Conservation (phyloP, 2,888 invertebrate genomes). For the Hypomecis punctinalis region DNA sequence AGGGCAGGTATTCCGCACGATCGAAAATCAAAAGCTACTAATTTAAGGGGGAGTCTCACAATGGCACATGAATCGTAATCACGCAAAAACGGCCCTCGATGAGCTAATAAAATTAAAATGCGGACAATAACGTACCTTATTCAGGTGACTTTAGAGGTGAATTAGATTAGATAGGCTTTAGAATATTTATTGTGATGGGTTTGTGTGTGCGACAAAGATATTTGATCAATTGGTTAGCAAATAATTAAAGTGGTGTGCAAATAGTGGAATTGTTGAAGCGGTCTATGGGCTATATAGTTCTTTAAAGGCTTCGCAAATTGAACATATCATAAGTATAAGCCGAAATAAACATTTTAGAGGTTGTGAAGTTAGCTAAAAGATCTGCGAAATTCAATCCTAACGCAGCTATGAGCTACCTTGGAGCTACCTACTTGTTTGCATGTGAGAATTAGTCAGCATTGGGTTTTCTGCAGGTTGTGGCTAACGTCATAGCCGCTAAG, state of each 20-base stretch:
- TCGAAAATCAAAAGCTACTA: constrained; percentile 68
- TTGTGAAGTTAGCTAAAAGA: too few species aligned
- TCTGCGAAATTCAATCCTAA: too few species aligned
- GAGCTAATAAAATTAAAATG: constrained; percentile 21
- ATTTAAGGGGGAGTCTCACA: constrained; percentile 51
- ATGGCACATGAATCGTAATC: constrained; percentile 51
- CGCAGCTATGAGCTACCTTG: too few species aligned
- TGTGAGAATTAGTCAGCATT: too few species aligned
- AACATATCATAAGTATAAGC: too few species aligned
- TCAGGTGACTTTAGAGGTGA: not conserved
- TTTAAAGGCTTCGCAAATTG: too few species aligned
- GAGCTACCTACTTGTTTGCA: too few species aligned
- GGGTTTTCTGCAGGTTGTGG: too few species aligned
- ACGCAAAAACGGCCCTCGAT: constrained; percentile 31
- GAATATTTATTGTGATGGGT: not conserved
- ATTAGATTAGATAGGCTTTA: constrained; percentile 1
- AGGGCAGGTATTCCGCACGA: constrained; percentile 68
- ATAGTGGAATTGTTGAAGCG: not conserved
- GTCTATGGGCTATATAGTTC: too few species aligned
- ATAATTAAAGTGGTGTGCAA: constrained; percentile 22
- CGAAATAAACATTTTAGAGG: too few species aligned
- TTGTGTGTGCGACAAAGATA: not conserved
- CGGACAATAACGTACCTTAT: constrained; percentile 4
- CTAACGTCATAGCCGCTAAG: too few species aligned
- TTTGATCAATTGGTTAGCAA: constrained; percentile 13